Evolutionary conservation across 2,113 vertebrate species (phyloP).

Genomic region (Myotis davidii): DNA sequence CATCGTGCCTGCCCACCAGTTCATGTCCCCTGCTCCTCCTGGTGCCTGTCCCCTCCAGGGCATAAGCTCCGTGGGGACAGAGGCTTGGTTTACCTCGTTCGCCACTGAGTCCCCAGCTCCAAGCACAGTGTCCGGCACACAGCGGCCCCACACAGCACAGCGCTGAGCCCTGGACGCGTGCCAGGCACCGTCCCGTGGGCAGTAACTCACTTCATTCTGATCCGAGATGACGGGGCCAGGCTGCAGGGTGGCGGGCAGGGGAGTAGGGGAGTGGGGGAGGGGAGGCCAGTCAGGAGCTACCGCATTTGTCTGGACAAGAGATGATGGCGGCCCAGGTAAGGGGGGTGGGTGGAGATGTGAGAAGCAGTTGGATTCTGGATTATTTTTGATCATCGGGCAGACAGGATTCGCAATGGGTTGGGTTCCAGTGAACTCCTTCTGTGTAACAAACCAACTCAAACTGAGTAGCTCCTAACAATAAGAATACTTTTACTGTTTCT

Average conservation of each 20-base stretch:
- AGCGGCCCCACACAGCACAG: neutral
- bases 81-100: neutral
- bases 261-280: too few species aligned
- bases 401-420: neutral
- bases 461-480: neutral
- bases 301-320: neutral
- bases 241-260: neutral
- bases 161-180: neutral
- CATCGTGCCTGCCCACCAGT: neutral
- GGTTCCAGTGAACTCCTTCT: neutral
- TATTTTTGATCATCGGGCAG: neutral
- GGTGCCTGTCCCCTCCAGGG: neutral
- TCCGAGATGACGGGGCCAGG: neutral
- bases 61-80: neutral
- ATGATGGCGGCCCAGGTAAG: accelerated
- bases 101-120: neutral
- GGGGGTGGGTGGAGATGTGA: neutral
- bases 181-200: accelerated
- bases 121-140: neutral
- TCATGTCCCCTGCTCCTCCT: neutral
- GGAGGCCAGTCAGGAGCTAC: neutral
- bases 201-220: neutral
- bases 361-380: neutral
- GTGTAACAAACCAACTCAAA: neutral
- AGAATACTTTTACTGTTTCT: neutral